These are phyloP conservation scores for Pedetes capensis DNA, from an alignment of 2,113 vertebrate species.

Conservation along the genomic window DNA sequence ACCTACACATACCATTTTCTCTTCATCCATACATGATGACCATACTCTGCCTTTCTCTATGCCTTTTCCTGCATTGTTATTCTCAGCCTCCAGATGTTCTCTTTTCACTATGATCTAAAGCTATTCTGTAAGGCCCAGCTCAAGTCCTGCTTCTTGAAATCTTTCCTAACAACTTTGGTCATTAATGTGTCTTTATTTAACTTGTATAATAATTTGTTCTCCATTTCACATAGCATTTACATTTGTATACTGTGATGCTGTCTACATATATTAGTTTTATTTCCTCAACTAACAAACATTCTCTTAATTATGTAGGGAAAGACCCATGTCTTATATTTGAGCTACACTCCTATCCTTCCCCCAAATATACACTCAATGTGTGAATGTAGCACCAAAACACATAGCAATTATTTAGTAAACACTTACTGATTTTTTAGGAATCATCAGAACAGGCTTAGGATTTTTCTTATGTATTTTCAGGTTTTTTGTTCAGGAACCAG, in stretches of 20 bases:
- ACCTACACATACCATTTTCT: neutral
- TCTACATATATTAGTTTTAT: slow-evolving; percentile 49
- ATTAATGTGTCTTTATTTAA: slow-evolving; percentile 38
- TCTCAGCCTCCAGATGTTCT: neutral
- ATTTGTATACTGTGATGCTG: neutral
- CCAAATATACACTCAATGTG: neutral
- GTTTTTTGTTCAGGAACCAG: slow-evolving; percentile 6
- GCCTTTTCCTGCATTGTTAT: neutral
- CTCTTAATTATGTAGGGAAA: slow-evolving; percentile 36
- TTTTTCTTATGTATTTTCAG: slow-evolving; percentile 8
- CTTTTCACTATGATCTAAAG: neutral
- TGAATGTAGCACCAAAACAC: slow-evolving; percentile 8
- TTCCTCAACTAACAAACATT: slow-evolving; percentile 40
- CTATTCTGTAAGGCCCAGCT: neutral
- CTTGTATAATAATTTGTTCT: neutral
- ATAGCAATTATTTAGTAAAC: slow-evolving; percentile 28
- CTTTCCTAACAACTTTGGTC: slow-evolving; percentile 1
- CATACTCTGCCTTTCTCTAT: neutral
- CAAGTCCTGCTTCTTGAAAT: slow-evolving; percentile 38
- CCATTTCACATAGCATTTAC: neutral
- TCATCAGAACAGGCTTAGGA: neutral
- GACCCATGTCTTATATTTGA: neutral
- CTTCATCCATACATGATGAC: neutral
- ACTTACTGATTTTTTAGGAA: slow-evolving; percentile 32
- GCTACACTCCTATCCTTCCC: neutral